These are phyloP conservation scores for Epizoanthus rinbou DNA, from an alignment of 92 coral and sea anemone species.

Conservation along the genomic window DNA sequence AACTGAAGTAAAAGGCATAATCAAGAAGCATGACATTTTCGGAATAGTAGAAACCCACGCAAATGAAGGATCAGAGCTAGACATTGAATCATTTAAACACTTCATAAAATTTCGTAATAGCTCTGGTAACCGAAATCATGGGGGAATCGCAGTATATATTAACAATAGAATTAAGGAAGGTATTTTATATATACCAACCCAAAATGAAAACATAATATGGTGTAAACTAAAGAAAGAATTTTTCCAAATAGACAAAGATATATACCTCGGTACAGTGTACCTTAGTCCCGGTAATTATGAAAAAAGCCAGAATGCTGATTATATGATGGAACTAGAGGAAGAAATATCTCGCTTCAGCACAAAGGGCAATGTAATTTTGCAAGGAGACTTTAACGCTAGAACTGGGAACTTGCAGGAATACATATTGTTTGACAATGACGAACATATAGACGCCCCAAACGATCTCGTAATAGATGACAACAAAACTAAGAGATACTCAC, in stretches of 20 bases:
- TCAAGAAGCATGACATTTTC: slow-evolving; percentile 34
- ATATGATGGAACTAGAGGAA: slow-evolving; percentile 21
- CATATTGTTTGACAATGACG: slow-evolving; percentile 16
- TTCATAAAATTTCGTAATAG: slow-evolving; percentile 18
- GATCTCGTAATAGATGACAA: slow-evolving; percentile 6
- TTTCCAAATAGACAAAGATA: slow-evolving; percentile 28
- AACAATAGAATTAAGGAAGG: slow-evolving; percentile 23
- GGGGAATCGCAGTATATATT: slow-evolving; percentile 29
- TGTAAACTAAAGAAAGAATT: slow-evolving; percentile 25
- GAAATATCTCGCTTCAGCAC: slow-evolving; percentile 32
- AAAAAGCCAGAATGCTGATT: slow-evolving; percentile 13
- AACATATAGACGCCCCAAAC: slow-evolving; percentile 22
- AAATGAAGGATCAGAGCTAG: slow-evolving; percentile 11
- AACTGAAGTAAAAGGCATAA: slow-evolving; percentile 14
- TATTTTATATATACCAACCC: neutral
- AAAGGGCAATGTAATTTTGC: slow-evolving; percentile 39
- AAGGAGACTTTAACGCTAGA: slow-evolving; percentile 48
- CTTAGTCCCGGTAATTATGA: slow-evolving; percentile 31
- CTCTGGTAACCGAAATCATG: slow-evolving; percentile 31
- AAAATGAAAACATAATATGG: slow-evolving; percentile 28
- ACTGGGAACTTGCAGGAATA: slow-evolving; percentile 40
- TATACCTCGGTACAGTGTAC: slow-evolving; percentile 27
- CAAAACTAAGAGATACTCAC: slow-evolving; percentile 30
- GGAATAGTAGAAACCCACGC: slow-evolving; percentile 39
- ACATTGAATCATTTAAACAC: slow-evolving; percentile 20